These are phyloP conservation scores for Phortica variegata DNA, from an alignment of 1,140 invertebrate genomes.

Conservation along the genomic window DNA sequence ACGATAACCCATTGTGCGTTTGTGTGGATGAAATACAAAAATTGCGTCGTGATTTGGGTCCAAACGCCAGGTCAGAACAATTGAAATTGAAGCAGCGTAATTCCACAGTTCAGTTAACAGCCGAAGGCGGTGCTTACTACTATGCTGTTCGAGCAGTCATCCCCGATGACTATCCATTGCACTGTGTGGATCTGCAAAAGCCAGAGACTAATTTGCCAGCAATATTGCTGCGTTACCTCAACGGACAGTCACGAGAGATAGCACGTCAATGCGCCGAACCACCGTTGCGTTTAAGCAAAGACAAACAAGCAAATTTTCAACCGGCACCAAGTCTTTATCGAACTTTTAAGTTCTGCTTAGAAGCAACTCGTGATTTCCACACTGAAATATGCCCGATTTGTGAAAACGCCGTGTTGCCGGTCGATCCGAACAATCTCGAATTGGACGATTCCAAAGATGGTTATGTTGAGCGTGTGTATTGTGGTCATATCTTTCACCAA, in stretches of 20 bases:
- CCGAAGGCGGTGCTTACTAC: slow-evolving; percentile 64
- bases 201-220: slow-evolving; percentile 69
- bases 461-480: slow-evolving; percentile 73
- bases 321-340: slow-evolving; percentile 66
- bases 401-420: slow-evolving; percentile 63
- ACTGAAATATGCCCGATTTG: slow-evolving; percentile 67
- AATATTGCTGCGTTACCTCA: slow-evolving; percentile 64
- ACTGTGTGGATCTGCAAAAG: slow-evolving; percentile 63
- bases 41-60: slow-evolving; percentile 61
- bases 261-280: slow-evolving; percentile 71
- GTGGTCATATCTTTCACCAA: slow-evolving; percentile 74
- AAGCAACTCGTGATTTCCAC: slow-evolving; percentile 64
- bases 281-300: slow-evolving; percentile 61
- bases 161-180: slow-evolving; percentile 68
- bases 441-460: slow-evolving; percentile 63
- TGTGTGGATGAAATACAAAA: slow-evolving; percentile 73
- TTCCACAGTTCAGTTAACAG: slow-evolving; percentile 64
- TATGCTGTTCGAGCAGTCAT: slow-evolving; percentile 64
- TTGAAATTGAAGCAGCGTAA: slow-evolving; percentile 71
- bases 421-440: slow-evolving; percentile 62
- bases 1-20: slow-evolving; percentile 72
- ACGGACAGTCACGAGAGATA: slow-evolving; percentile 69
- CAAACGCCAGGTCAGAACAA: slow-evolving; percentile 59
- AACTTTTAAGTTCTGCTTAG: slow-evolving; percentile 66
- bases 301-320: slow-evolving; percentile 60